Percentiles rank a stretch among this genome's conserved stretches.
phyloP scores from a whole-genome alignment of 2,888 invertebrate species.

The Mechanitis mazaeus region DNA sequence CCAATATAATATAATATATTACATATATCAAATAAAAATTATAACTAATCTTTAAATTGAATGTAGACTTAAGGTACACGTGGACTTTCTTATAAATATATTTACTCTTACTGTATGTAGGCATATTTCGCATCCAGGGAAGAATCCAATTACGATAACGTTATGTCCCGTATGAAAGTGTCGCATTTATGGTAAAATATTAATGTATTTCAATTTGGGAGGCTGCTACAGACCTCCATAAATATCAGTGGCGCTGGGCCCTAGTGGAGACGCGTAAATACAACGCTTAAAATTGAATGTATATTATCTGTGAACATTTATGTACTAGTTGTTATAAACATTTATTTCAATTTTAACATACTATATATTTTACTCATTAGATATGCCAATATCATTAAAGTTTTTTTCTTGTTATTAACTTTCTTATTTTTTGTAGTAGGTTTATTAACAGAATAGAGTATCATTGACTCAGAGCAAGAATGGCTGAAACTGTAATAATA shows the following conservation, averaged over 20 bases:
- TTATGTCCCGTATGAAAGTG: slow-evolving; percentile 73
- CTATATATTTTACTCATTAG: no score
- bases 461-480: no score
- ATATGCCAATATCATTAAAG: no score
- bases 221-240: slow-evolving; percentile 73
- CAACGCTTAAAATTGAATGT: slow-evolving; percentile 71
- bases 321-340: slow-evolving; percentile 8
- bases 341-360: no score
- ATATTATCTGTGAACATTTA: slow-evolving; percentile 55
- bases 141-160: slow-evolving; percentile 76
- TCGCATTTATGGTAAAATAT: slow-evolving; percentile 77
- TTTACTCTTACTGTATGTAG: slow-evolving; percentile 30
- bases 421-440: no score
- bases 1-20: no score
- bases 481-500: no score
- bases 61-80: slow-evolving; percentile 27
- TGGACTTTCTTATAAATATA: slow-evolving; percentile 31
- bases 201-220: slow-evolving; percentile 77
- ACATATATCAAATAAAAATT: slow-evolving; percentile 3
- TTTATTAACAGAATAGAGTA: no score
- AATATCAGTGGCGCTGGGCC: slow-evolving; percentile 65
- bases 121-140: slow-evolving; percentile 56
- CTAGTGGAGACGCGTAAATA: slow-evolving; percentile 68
- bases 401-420: no score
- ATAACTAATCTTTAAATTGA: slow-evolving; percentile 26